Conservation (phyloP, 2,113 vertebrate genomes). For the Cyrtonyx montezumae region DNA sequence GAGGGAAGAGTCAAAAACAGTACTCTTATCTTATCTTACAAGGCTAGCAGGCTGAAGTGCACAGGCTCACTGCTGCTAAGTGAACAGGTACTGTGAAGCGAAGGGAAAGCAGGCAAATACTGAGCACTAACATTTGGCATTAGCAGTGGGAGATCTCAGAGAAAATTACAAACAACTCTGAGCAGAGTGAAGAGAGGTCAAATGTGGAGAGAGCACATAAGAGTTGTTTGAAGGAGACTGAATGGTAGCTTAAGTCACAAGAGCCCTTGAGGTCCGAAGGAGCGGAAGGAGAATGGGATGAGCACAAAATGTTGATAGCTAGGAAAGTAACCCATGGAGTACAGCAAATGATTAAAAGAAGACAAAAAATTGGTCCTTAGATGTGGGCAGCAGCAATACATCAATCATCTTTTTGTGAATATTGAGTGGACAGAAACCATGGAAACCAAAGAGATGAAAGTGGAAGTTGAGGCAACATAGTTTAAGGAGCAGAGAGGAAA, state of each 20-base stretch:
- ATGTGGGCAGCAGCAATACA: not conserved
- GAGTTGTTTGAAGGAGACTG: not conserved
- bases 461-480: constrained; percentile 24
- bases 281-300: not conserved
- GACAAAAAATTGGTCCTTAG: not conserved
- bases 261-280: not conserved
- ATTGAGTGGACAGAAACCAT: constrained; percentile 41
- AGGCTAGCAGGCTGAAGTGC: not conserved
- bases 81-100: not conserved
- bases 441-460: constrained; percentile 36
- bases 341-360: not conserved
- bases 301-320: not conserved
- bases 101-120: not conserved
- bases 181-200: not conserved
- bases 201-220: not conserved
- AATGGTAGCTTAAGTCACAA: not conserved
- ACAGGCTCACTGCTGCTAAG: not conserved
- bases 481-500: not conserved
- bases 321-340: not conserved
- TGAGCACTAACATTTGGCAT: not conserved
- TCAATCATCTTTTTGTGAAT: constrained; percentile 27
- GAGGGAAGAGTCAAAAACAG: not conserved
- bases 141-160: not conserved
- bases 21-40: accelerated
- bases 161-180: not conserved